Base-by-base conservation (phyloP, 2,888 invertebrate species). In the Agonopterix arenella region DNA sequence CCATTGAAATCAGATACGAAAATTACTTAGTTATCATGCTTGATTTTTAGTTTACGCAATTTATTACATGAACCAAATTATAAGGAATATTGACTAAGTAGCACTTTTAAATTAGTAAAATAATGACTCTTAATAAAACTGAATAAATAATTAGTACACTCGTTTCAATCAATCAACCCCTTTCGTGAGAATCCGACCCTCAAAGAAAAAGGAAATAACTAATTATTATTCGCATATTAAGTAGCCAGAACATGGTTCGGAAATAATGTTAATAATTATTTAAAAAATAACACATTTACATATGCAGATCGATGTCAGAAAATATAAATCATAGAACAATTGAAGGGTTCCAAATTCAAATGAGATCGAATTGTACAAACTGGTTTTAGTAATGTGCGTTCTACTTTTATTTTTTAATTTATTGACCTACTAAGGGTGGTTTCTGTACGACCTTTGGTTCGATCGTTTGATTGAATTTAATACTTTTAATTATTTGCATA, bases 171-270 rank as follows among this genome's bases (percentile, higher is more conserved):
- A 75, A 79, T 80, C 76, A 76, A 73, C 79, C 84, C 83, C 73
- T 71, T 75, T 73, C 84, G 85, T 85, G 86, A 82, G 88, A 84
- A 85, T 74, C 66, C 62, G 64, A 54, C 61, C 63, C 57, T 51
- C 58, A 49, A n/a, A 75, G 78, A 73, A 71, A 80, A 80, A 80
- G 77, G 76, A 80, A 84, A 77, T 67, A 40, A 66, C 70, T 85
- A 85, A 85, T 86, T 84, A 77, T 79, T 85, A 88, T 86, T 84
- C 81, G 82, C 86, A 88, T 89, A 85, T 80, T 85, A 85, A 88
- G 74, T 69, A 80, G 70, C 52, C 60, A 37, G 52, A 61, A 62
- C 68, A 61, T 64, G 66, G 59, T 64, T 63, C 69, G 66, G 63
- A 59, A 68, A 70, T 69, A 72, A 71, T 66, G 69, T 68, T 70